Conservation (phyloP, 2,113 vertebrate species). For the Pluvialis apricaria region DNA sequence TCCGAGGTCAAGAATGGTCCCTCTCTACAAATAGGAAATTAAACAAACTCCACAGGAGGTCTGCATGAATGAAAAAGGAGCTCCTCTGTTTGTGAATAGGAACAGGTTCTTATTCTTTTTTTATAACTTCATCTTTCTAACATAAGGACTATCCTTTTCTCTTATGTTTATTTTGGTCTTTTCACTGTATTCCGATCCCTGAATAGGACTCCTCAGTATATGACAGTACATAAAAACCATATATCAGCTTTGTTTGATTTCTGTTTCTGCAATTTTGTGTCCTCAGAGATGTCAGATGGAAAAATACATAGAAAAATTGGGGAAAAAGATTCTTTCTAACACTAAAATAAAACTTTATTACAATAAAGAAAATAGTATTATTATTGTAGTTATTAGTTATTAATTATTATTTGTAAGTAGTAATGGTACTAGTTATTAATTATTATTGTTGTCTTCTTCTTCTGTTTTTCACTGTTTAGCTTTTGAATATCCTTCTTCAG, state of each 20-base stretch:
- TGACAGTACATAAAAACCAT: not conserved
- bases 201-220: too few species aligned
- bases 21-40: not conserved
- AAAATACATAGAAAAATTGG: not conserved
- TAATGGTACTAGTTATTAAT: not conserved
- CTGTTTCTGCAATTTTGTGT: not conserved
- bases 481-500: not conserved
- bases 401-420: not conserved
- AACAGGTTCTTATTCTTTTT: not conserved
- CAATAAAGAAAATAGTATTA: not conserved
- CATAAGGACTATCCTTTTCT: not conserved
- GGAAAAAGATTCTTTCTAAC: rapidly evolving
- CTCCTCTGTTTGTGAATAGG: not conserved
- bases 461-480: not conserved
- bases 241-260: not conserved
- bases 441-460: not conserved
- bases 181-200: too few species aligned
- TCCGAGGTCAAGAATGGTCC: not conserved
- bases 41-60: not conserved
- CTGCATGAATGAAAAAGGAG: not conserved
- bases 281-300: not conserved
- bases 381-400: not conserved
- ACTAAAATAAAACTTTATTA: not conserved
- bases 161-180: not conserved
- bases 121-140: not conserved